Percentiles rank a stretch among this genome's conserved stretches.
These are phyloP conservation scores for Xestia rhomboidea DNA, from an alignment of 2,888 invertebrate genomes.

Conservation along the genomic window DNA sequence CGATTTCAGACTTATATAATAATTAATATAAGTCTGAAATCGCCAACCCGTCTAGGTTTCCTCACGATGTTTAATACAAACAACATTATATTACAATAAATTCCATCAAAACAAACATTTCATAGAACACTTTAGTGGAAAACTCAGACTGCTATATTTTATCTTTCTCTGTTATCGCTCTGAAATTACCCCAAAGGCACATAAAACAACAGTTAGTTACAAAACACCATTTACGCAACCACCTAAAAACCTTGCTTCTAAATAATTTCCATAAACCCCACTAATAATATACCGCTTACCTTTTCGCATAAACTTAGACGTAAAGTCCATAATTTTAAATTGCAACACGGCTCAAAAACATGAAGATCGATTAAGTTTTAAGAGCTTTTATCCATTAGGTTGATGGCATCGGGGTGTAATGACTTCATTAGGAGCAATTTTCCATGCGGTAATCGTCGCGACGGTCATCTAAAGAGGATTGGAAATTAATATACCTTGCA, in stretches of 20 bases:
- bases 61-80: too few species aligned
- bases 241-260: conserved; percentile 32
- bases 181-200: not conserved
- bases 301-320: conserved; percentile 43
- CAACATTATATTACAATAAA: too few species aligned
- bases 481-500: conserved; percentile 65
- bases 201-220: not conserved
- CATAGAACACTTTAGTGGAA: not conserved
- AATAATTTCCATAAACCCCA: conserved; percentile 45
- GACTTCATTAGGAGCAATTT: conserved; percentile 83
- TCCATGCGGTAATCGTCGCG: conserved; percentile 72
- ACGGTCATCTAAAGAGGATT: conserved; percentile 68
- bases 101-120: not conserved
- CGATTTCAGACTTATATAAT: too few species aligned
- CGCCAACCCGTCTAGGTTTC: too few species aligned
- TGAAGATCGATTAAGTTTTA: conserved; percentile 86
- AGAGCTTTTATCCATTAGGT: conserved; percentile 87
- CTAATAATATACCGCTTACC: conserved; percentile 46
- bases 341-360: conserved; percentile 75
- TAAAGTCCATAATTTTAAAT: conserved; percentile 69
- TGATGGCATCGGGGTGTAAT: conserved; percentile 81
- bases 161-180: not conserved
- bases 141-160: not conserved
- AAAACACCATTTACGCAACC: conserved; percentile 27
- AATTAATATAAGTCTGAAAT: too few species aligned